phyloP scores from a whole-genome alignment of 2,113 vertebrate species.

The Sapajus apella region DNA sequence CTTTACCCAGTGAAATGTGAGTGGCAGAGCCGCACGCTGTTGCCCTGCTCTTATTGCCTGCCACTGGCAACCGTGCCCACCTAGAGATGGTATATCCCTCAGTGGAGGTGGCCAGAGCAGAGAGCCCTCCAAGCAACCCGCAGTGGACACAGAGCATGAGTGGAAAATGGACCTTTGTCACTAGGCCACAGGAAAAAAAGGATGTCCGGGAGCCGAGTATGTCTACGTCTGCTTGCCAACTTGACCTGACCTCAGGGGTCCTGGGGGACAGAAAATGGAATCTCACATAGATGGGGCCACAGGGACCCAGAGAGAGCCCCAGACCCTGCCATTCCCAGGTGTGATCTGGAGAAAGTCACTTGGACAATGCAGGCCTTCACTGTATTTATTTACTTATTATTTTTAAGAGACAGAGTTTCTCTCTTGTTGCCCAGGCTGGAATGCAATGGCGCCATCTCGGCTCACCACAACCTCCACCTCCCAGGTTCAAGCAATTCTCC shows the following conservation, averaged over 20 bases:
- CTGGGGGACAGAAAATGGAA: not conserved
- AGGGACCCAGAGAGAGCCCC: not conserved
- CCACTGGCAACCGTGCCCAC: not conserved
- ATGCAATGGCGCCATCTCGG: not conserved
- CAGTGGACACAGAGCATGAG: accelerated
- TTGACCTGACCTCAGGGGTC: not conserved
- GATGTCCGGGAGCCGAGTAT: no score
- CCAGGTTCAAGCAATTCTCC: not conserved
- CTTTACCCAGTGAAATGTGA: not conserved
- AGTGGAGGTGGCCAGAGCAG: not conserved
- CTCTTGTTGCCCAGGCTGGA: no score
- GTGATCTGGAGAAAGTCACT: not conserved
- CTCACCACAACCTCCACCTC: not conserved
- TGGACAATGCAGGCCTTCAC: not conserved
- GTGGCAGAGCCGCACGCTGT: not conserved
- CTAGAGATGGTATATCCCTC: not conserved
- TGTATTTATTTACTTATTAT: no score
- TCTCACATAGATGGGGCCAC: not conserved
- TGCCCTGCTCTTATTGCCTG: no score
- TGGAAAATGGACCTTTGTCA: not conserved
- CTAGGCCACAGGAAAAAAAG: not conserved
- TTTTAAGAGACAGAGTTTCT: no score
- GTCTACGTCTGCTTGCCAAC: not conserved
- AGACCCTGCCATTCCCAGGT: not conserved
- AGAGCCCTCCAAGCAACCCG: not conserved